Conservation (phyloP, 2,888 invertebrate species). For the Carpatolechia fugitivella region DNA sequence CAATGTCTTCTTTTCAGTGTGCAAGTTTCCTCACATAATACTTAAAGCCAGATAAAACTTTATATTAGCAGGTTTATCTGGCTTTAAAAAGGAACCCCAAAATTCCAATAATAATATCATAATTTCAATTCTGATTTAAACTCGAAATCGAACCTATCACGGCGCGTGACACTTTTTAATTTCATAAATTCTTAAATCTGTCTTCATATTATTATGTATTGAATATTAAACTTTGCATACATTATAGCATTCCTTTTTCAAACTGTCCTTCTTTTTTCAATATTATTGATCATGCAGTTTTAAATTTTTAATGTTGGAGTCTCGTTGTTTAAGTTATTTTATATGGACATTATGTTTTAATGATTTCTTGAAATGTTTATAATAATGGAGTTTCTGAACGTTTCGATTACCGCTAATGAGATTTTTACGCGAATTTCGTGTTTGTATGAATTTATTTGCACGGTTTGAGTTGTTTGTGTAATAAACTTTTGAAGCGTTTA, state of each 20-base stretch:
- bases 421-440: constrained; percentile 1
- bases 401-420: constrained; percentile 19
- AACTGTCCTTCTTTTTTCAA: neutral
- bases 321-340: constrained; percentile 10
- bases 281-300: constrained; percentile 8
- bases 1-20: too few relatives aligned
- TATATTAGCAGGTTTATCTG: neutral
- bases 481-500: neutral
- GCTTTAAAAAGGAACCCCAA: neutral
- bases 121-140: constrained; percentile 21
- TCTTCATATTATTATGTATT: constrained; percentile 13
- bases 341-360: constrained; percentile 10
- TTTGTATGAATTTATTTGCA: neutral
- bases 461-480: neutral
- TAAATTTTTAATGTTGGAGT: neutral
- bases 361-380: constrained; percentile 8
- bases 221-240: constrained; percentile 9
- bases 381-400: constrained; percentile 9
- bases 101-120: constrained; percentile 21
- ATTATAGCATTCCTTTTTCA: neutral
- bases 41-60: too few relatives aligned
- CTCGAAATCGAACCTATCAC: constrained; percentile 17
- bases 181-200: constrained; percentile 19
- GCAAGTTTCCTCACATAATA: too few relatives aligned
- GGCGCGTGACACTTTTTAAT: constrained; percentile 18